Base-by-base conservation (phyloP, 1,140 invertebrate species). In the Gyrodactylus salaris region DNA sequence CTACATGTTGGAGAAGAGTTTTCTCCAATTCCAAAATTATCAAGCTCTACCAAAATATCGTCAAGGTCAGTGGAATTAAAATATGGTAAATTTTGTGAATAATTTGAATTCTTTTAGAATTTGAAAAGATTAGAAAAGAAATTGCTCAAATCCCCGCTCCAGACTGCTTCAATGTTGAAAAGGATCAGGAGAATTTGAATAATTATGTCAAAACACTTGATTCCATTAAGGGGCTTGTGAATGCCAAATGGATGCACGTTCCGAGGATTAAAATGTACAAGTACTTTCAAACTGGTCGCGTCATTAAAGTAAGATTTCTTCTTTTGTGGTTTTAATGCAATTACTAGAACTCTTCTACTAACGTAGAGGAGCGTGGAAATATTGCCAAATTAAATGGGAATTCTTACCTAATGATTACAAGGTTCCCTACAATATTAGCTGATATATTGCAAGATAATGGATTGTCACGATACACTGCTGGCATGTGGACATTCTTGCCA, bases 1-100 rank as follows among this genome's bases (percentile, higher is more conserved):
- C 80, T 98, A 94, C 77, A 97, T 99, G 90, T 82, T 99, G 77
- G 91, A 98, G 79, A 85, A 91, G 75, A 94, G 90, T 77, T 99
- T 99, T 80, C 94, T 87, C 81, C 94, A 99, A 80, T 99, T 98
- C 78, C 95, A 99, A 83, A 98, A 97, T 83, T 94, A 96, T 82
- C 85, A 91, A 0, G 84, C 86, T 23, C 91, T 99, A 77, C 95
- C 95, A 23, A 68, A 73, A 20, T 71, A 24, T 16, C 21, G 21
- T 20, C 1, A 21, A 24, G 26, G 68, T 69, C 21, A 69, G 21
- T 54, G 16, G 34, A 54, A n/a, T n/a, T n/a, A n/a, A n/a, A n/a
- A n/a, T n/a, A n/a, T n/a, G n/a, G n/a, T n/a, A n/a, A n/a, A n/a
- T n/a, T n/a, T n/a, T n/a, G n/a, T n/a, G n/a, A n/a, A n/a, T n/a